Evolutionary conservation across 2,113 vertebrate genomes (phyloP), one percentile per base, ranked within the genome.

Genomic region (Hippocampus zosterae): DNA sequence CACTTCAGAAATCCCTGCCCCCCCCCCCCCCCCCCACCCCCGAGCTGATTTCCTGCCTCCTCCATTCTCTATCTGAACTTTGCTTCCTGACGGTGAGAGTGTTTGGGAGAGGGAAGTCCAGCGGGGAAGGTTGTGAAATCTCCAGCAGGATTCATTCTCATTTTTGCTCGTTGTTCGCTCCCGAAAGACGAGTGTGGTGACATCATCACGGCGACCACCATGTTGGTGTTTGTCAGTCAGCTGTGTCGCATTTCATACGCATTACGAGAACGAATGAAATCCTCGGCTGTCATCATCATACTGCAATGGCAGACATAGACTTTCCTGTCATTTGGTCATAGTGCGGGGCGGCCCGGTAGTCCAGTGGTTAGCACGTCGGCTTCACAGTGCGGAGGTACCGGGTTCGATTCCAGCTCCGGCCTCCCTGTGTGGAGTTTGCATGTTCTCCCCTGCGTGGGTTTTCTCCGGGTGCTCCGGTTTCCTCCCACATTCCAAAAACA

Each of bases 121-220:
- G 33, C 12, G 65, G 67, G 67, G 73, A 81, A 69, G 75, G 67
- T 87, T 88, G 85, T 77, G 81, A 87, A 87, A 84, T 72, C 1
- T 75, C 72, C 56, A 29, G 67, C 3, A 25, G 65, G 53, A 41
- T 65, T 23, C 5, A n/a, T 66, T 66, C 73, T 60, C 55, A 72
- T 75, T 79, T 53, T 8, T 23, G 52, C 66, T 40, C 50, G 67
- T 85, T 83, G 79, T 81, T 71, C 75, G 82, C 82, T 80, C 71
- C 8, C n/a, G 76, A 62, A 62, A 62, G 9, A 19, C 44, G 52
- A 61, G 50, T 55, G 65, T 55, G 61, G 75, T 83, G 80, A 82
- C 71, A 65, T 86, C 71, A 65, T 86, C 79, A 85, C 74, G 53
- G 23, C 6, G 41, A 73, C 53, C 52, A 62, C 27, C 52, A 59